A percentile compares a stretch with the other conserved stretches of the same genome.
Evolutionary conservation across 2,113 vertebrate genomes (phyloP).

Genomic region (Myrmophylax atrothorax): DNA sequence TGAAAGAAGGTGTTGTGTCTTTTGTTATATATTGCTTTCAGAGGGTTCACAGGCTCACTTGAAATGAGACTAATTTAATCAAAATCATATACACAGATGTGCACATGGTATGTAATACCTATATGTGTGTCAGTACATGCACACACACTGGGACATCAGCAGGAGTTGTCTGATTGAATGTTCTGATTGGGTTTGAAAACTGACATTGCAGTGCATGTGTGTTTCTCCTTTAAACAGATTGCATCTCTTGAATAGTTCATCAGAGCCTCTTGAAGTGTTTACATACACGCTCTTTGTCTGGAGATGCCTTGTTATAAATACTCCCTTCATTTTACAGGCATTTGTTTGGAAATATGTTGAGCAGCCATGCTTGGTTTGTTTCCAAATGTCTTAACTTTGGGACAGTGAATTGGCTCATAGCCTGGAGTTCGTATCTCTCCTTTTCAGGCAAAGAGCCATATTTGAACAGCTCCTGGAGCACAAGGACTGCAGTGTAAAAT

Average conservation of each 20-base stretch:
- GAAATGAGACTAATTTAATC: not conserved
- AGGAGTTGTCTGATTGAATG: not conserved
- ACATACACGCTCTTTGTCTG: not conserved
- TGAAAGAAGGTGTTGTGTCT: not conserved
- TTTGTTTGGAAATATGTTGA: conserved; percentile 14
- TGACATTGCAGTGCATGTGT: not conserved
- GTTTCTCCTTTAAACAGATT: not conserved
- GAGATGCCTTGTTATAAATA: conserved; percentile 16
- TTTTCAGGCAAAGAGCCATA: not conserved
- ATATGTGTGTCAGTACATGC: accelerated
- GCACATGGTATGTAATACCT: not conserved
- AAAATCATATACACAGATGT: not conserved
- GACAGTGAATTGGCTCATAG: not conserved
- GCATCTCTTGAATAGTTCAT: conserved; percentile 4
- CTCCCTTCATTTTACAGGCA: not conserved
- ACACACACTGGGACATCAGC: not conserved
- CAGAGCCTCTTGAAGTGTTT: conserved; percentile 14
- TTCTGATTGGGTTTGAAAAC: not conserved
- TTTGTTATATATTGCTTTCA: not conserved
- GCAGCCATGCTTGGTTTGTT: not conserved
- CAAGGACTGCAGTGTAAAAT: not conserved
- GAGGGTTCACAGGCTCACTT: not conserved
- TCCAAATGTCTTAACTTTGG: not conserved
- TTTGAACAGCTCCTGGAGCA: not conserved
- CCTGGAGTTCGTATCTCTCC: not conserved